These are phyloP conservation scores for Nipponacmea schrenckii DNA, from an alignment of 2,888 invertebrate species.

Conservation along the genomic window DNA sequence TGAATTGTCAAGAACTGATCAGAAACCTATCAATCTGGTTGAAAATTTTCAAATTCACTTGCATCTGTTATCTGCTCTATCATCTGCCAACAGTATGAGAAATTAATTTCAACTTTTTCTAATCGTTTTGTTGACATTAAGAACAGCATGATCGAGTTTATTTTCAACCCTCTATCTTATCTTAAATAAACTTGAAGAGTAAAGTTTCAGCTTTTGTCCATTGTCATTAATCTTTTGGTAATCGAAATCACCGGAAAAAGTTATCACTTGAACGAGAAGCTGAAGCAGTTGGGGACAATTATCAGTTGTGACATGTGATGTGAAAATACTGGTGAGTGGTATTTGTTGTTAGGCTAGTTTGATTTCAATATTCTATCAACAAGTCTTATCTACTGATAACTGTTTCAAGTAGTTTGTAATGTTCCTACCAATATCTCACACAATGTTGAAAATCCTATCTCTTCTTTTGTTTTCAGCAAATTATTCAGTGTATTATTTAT, in stretches of 20 bases:
- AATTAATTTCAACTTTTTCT: constrained; percentile 6
- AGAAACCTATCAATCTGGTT: too few relatives aligned
- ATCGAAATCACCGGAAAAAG: constrained; percentile 9
- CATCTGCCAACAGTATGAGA: background rate
- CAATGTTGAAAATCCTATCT: too few relatives aligned
- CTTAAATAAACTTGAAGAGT: constrained; percentile 4
- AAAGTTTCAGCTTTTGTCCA: constrained; percentile 6
- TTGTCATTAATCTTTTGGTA: background rate
- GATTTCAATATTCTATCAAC: background rate
- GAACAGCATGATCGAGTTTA: background rate
- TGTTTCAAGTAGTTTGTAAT: background rate
- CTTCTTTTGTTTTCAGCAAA: too few relatives aligned
- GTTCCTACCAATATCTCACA: background rate
- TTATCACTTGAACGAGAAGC: constrained; percentile 2
- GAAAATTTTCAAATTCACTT: too few relatives aligned
- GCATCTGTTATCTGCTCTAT: background rate
- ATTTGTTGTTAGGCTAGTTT: background rate
- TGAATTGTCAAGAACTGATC: too few relatives aligned
- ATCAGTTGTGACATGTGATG: constrained; percentile 2
- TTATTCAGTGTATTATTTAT: too few relatives aligned
- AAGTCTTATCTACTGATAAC: constrained; percentile 2
- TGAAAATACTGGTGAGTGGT: background rate
- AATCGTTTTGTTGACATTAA: background rate
- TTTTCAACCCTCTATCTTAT: background rate
- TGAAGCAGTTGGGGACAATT: constrained; percentile 9